Evolutionary conservation across 2,888 invertebrate species (phyloP).

Genomic region (Amphipyra tragopoginis): DNA sequence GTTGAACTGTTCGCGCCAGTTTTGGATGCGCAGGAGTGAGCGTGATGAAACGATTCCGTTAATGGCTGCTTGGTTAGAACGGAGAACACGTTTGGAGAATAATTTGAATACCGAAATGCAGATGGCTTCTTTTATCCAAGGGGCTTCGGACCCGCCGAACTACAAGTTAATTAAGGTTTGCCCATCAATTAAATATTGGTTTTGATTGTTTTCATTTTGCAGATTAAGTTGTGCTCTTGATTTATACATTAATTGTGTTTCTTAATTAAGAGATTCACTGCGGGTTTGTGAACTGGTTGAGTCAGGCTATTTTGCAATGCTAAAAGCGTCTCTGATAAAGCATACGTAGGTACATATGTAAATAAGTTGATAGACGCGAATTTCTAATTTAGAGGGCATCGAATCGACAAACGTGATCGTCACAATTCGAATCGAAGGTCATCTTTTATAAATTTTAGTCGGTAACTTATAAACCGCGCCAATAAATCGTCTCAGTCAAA

Average conservation of each 20-base stretch:
- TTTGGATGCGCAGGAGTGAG: conserved; percentile 84
- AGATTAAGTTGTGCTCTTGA: conserved; percentile 79
- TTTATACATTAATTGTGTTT: conserved; percentile 77
- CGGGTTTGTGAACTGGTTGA: conserved; percentile 55
- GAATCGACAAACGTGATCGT: conserved; percentile 19
- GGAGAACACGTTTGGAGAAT: conserved; percentile 87
- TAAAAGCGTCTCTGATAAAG: conserved; percentile 52
- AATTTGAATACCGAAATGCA: conserved; percentile 90
- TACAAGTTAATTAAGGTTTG: conserved; percentile 90
- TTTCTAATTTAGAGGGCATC: conserved; percentile 36
- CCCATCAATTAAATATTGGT: conserved; percentile 89
- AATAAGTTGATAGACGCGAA: conserved; percentile 42
- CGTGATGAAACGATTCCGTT: conserved; percentile 81
- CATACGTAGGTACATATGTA: conserved; percentile 33
- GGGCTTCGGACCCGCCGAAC: conserved; percentile 80
- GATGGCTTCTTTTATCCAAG: conserved; percentile 88
- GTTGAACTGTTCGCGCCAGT: conserved; percentile 77
- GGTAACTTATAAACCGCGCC: conserved; percentile 66
- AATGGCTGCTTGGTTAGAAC: conserved; percentile 73
- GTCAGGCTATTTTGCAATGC: conserved; percentile 56
- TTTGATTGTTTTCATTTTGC: conserved; percentile 86
- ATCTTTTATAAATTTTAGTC: conserved; percentile 56
- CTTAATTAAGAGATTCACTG: conserved; percentile 75
- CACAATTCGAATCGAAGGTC: conserved; percentile 30
- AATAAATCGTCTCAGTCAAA: conserved; percentile 80